These are phyloP conservation scores for Amniataba percoides DNA, from an alignment of 2,797 vertebrate genomes.

Conservation along the genomic window DNA sequence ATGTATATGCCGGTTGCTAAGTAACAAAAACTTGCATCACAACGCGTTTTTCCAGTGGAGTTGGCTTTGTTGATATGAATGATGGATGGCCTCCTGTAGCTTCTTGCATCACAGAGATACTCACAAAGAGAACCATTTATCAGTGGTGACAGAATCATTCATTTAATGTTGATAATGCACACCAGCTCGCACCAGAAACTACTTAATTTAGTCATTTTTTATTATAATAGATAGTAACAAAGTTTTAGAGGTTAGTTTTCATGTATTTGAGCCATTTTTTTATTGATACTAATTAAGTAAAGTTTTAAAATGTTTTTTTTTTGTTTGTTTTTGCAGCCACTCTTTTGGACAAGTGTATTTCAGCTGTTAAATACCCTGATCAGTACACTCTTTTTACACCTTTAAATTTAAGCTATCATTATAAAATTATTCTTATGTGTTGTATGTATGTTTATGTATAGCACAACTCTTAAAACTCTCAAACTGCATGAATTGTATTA, in stretches of 20 bases:
- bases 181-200: not conserved
- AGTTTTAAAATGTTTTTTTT: not conserved
- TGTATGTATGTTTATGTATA: not conserved
- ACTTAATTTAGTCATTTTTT: not conserved
- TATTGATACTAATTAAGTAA: not conserved
- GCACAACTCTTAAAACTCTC: not conserved
- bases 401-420: too few relatives aligned
- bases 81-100: conserved; percentile 8
- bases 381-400: not conserved
- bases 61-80: conserved; percentile 23
- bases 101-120: conserved; percentile 2
- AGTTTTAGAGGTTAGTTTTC: not conserved
- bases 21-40: not conserved
- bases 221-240: not conserved
- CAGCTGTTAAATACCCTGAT: not conserved
- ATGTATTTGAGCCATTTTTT: not conserved
- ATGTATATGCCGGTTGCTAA: not conserved
- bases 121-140: not conserved
- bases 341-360: not conserved
- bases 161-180: not conserved
- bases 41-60: not conserved
- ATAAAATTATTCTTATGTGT: not conserved
- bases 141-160: not conserved
- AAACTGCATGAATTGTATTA: not conserved
- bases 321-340: too few relatives aligned